Percentiles rank a stretch among this genome's conserved stretches.
phyloP scores from a whole-genome alignment of 2,113 vertebrate genomes.

The Phyllostomus discolor region DNA sequence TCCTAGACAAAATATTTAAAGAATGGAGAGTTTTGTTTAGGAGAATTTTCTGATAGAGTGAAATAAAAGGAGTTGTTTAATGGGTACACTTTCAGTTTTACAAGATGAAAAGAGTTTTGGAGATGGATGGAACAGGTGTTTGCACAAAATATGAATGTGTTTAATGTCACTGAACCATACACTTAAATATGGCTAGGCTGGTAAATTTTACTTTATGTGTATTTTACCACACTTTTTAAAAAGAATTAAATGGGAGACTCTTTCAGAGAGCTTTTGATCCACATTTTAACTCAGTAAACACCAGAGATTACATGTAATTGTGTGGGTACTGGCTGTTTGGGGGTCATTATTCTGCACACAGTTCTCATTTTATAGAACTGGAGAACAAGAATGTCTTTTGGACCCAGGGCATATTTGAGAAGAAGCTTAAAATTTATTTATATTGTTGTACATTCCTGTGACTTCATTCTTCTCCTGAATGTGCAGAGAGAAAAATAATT shows the following conservation, averaged over 20 bases:
- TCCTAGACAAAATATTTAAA: not conserved
- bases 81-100: not conserved
- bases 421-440: not conserved
- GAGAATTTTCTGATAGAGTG: slow-evolving; percentile 1
- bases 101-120: not conserved
- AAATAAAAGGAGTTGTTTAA: not conserved
- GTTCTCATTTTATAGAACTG: not conserved
- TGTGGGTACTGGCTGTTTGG: not conserved
- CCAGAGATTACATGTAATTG: not conserved
- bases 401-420: not conserved
- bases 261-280: not conserved
- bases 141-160: not conserved
- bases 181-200: not conserved
- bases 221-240: not conserved
- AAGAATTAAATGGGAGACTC: not conserved
- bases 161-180: not conserved
- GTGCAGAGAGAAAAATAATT: slow-evolving; percentile 27
- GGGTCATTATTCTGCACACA: not conserved
- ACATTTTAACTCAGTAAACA: not conserved
- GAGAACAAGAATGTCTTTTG: not conserved
- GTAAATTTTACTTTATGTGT: not conserved
- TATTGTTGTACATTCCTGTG: not conserved
- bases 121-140: not conserved
- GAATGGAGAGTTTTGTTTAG: not conserved
- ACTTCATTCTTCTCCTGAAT: not conserved